Conservation (phyloP, 2,113 vertebrate genomes). For the Peromyscus maniculatus region DNA sequence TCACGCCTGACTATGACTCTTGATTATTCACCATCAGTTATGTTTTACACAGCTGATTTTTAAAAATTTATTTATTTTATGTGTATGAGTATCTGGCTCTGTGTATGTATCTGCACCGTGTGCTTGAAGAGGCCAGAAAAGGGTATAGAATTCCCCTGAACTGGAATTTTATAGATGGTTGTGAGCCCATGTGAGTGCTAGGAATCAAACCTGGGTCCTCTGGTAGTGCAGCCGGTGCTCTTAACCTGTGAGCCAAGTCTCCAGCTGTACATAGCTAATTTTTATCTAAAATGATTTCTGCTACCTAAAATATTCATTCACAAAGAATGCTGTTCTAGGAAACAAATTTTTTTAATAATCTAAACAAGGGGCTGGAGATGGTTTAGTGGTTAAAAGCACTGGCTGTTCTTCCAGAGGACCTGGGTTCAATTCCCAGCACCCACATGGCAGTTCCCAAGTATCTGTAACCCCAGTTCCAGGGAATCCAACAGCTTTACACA, state of each 20-base stretch:
- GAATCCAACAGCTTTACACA: too few relatives aligned
- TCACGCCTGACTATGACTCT: neutral
- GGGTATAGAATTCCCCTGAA: neutral
- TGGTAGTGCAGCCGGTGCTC: neutral
- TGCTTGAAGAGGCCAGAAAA: neutral
- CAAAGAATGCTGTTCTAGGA: neutral
- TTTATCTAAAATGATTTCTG: slow-evolving; percentile 37
- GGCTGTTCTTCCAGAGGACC: too few relatives aligned
- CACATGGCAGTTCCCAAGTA: too few relatives aligned
- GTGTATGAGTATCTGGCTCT: neutral
- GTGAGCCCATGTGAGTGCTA: neutral
- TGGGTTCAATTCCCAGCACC: too few relatives aligned
- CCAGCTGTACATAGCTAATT: neutral
- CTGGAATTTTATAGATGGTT: neutral
- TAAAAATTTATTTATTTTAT: neutral
- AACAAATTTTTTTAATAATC: slow-evolving; percentile 35
- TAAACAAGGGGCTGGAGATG: too few relatives aligned
- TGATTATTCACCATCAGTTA: neutral
- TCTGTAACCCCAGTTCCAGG: too few relatives aligned
- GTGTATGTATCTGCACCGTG: neutral
- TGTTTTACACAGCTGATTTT: neutral
- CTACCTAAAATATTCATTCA: slow-evolving; percentile 30
- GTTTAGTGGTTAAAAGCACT: too few relatives aligned
- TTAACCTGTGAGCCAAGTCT: neutral
- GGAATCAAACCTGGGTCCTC: neutral